Percentiles rank a stretch among this genome's conserved stretches.
Conservation (phyloP, 2,888 invertebrate species). For the Lasioglossum leucozonium region DNA sequence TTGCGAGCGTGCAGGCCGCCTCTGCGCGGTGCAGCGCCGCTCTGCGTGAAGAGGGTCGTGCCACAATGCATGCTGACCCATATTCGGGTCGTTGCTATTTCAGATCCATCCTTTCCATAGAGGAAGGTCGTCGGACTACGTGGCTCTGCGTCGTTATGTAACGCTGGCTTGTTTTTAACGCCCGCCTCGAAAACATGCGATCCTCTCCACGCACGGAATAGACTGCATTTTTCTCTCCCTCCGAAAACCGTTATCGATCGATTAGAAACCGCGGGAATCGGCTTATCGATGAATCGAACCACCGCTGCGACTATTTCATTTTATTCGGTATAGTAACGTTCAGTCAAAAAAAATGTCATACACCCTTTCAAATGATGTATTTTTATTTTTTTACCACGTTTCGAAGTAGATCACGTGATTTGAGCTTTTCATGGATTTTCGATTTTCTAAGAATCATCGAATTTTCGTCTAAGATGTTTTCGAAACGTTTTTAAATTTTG, state of each 20-base stretch:
- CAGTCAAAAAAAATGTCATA: too few species aligned
- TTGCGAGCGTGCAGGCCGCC: conserved; percentile 78
- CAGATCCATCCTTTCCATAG: conserved; percentile 84
- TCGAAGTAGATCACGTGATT: too few species aligned
- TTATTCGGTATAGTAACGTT: too few species aligned
- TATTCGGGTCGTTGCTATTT: conserved; percentile 85
- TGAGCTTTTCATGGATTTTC: too few species aligned
- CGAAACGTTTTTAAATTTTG: too few species aligned
- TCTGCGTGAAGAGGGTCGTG: conserved; percentile 82
- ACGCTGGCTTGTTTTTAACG: conserved; percentile 72
- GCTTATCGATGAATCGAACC: neutral
- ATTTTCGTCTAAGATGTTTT: too few species aligned
- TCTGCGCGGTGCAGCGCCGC: conserved; percentile 67
- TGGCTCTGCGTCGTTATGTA: conserved; percentile 70
- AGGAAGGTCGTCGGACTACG: conserved; percentile 83
- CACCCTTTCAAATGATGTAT: too few species aligned
- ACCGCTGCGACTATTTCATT: neutral
- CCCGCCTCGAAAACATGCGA: conserved; percentile 63
- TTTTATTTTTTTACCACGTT: too few species aligned
- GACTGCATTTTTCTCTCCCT: neutral
- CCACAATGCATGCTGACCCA: conserved; percentile 84
- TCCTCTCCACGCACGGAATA: conserved; percentile 7
- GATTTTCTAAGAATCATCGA: too few species aligned
- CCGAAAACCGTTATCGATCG: neutral
- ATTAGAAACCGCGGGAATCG: too few species aligned